Evolutionary conservation across 2,113 vertebrate species (phyloP).

Genomic region (Aramus guarauna): DNA sequence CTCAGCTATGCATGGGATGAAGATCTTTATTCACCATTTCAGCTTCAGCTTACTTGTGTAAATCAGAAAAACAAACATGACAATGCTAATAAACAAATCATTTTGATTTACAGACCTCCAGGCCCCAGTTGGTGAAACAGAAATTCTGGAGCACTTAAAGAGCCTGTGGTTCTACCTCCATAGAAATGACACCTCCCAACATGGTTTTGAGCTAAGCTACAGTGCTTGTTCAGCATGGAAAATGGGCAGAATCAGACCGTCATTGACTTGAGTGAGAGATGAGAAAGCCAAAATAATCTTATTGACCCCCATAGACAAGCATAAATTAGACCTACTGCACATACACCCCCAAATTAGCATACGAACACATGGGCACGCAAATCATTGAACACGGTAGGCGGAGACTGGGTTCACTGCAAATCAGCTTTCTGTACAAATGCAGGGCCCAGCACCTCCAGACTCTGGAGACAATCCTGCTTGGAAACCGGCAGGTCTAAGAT

Average conservation of each 20-base stretch:
- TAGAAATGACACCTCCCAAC: neutral
- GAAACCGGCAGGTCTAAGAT: neutral
- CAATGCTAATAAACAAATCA: neutral
- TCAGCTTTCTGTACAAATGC: neutral
- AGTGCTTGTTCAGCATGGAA: neutral
- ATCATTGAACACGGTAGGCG: accelerated
- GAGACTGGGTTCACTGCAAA: neutral
- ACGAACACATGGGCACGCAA: accelerated
- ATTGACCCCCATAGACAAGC: neutral
- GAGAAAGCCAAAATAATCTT: neutral
- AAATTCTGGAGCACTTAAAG: neutral
- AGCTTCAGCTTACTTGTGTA: neutral
- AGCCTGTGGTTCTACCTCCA: neutral
- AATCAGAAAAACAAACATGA: neutral
- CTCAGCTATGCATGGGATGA: neutral
- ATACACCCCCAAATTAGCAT: neutral
- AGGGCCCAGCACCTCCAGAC: neutral
- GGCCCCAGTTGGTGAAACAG: neutral
- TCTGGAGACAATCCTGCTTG: neutral
- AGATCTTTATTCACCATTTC: neutral
- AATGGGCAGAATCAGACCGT: neutral
- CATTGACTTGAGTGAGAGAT: neutral
- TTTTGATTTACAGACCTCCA: neutral
- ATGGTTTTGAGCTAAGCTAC: neutral
- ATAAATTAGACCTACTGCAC: neutral